phyloP scores from a whole-genome alignment of 2,797 vertebrate species.

The Acipenser transmontanus region DNA sequence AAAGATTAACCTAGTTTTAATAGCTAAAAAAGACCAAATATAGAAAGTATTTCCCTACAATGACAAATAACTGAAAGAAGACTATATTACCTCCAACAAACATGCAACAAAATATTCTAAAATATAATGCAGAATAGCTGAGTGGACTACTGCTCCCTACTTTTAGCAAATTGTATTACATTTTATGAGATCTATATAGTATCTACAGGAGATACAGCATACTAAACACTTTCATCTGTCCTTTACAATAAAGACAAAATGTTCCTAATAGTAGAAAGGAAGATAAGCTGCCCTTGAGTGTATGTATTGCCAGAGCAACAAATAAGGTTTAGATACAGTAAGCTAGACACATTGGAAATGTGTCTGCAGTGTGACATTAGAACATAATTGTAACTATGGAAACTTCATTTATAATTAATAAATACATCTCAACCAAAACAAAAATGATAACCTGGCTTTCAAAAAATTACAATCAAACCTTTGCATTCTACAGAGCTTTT shows the following conservation, averaged over 20 bases:
- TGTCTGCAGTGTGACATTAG: background rate
- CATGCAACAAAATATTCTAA: too few relatives aligned
- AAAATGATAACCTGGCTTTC: background rate
- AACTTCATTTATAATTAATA: background rate
- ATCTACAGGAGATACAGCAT: background rate
- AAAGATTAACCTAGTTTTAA: too few relatives aligned
- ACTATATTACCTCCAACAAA: too few relatives aligned
- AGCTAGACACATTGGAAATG: background rate
- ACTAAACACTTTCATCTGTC: background rate
- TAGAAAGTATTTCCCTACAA: too few relatives aligned
- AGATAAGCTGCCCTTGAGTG: background rate
- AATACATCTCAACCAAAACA: background rate
- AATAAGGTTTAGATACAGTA: background rate
- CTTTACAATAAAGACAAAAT: background rate
- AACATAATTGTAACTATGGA: background rate
- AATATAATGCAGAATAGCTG: too few relatives aligned
- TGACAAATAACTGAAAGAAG: too few relatives aligned
- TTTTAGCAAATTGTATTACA: background rate
- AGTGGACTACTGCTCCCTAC: background rate
- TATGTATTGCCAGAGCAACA: background rate
- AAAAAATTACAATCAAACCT: background rate
- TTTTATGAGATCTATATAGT: too few relatives aligned
- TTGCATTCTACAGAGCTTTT: background rate
- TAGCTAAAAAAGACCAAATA: too few relatives aligned
- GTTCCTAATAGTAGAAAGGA: background rate